These are phyloP conservation scores for Octonoba sinensis DNA, from an alignment of 2,888 invertebrate genomes.

Conservation along the genomic window DNA sequence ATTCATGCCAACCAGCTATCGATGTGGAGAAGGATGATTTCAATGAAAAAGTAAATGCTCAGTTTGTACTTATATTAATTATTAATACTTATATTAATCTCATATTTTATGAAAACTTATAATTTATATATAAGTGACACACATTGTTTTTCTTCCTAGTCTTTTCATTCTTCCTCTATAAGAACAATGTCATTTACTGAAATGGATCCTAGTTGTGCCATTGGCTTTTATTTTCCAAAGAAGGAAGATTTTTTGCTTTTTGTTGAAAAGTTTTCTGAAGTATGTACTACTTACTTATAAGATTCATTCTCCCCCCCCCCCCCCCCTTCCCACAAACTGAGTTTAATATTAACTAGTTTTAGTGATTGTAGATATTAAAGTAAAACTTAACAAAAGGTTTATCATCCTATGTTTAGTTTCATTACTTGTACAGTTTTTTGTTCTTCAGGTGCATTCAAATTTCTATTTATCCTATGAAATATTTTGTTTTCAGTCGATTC, in stretches of 20 bases:
- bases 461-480: too few species aligned
- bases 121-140: too few species aligned
- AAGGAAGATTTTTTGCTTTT: constrained; percentile 83
- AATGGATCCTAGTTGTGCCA: constrained; percentile 93
- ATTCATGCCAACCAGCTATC: constrained; percentile 92
- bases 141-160: constrained; percentile 72
- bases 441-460: too few species aligned
- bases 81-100: too few species aligned
- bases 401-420: too few species aligned
- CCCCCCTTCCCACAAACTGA: constrained; percentile 76
- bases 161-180: constrained; percentile 89
- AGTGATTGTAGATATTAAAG: too few species aligned
- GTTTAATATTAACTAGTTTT: not conserved
- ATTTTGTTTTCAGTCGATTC: too few species aligned
- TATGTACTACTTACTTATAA: constrained; percentile 16
- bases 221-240: constrained; percentile 87
- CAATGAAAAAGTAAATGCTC: constrained; percentile 71
- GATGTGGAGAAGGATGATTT: constrained; percentile 86
- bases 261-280: constrained; percentile 70
- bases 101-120: too few species aligned
- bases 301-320: not conserved
- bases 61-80: too few species aligned
- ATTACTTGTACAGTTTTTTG: too few species aligned
- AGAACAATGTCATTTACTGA: constrained; percentile 85
- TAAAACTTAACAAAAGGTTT: too few species aligned